Conservation (phyloP, 2,888 invertebrate species). For the Ectemnius cavifrons region DNA sequence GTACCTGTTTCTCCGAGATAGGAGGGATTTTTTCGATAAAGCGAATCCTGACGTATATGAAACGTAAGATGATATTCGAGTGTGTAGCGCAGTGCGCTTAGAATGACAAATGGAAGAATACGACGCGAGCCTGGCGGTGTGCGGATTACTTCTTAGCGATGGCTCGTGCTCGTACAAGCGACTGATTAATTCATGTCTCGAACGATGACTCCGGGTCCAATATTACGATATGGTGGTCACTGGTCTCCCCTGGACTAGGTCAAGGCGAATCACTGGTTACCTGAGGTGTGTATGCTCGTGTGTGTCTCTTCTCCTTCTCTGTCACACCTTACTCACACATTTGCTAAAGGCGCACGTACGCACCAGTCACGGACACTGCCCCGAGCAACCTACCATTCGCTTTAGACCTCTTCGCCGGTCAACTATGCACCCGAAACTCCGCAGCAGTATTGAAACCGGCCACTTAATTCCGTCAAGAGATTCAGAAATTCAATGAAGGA, state of each 20-base stretch:
- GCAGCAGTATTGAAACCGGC: no score
- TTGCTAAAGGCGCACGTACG: background rate
- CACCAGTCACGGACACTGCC: slow-evolving; percentile 1
- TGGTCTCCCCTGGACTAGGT: slow-evolving; percentile 58
- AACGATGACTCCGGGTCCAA: slow-evolving; percentile 48
- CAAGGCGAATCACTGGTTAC: slow-evolving; percentile 67
- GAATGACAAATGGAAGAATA: slow-evolving; percentile 28
- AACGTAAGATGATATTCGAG: background rate
- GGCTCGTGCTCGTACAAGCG: background rate
- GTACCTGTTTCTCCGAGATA: no score
- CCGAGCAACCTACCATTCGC: background rate
- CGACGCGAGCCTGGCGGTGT: background rate
- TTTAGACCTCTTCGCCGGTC: background rate
- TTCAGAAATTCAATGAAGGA: no score
- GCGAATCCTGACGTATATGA: background rate
- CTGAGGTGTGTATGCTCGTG: slow-evolving; percentile 43
- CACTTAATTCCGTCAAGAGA: no score
- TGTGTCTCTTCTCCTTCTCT: background rate
- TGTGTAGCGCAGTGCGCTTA: slow-evolving; percentile 10
- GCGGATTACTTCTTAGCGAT: slow-evolving; percentile 17
- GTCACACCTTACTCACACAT: background rate
- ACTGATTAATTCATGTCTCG: slow-evolving; percentile 58
- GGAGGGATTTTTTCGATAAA: background rate
- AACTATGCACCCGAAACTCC: no score
- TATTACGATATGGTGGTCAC: slow-evolving; percentile 31